Base-by-base conservation (phyloP, 2,888 invertebrate species). In the Abrostola tripartita region DNA sequence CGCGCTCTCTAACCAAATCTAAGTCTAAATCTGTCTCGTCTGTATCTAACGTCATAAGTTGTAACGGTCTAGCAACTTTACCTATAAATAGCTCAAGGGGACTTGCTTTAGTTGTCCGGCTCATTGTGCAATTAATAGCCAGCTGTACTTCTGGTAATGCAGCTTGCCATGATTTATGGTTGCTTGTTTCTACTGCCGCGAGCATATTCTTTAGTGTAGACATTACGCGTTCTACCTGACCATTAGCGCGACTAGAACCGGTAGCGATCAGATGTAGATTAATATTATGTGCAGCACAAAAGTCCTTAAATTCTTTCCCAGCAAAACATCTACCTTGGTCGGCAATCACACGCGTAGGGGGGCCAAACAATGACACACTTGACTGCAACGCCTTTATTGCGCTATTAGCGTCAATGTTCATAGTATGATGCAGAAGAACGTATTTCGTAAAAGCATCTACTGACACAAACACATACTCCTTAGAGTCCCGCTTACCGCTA, bases 191-290 rank as follows among this genome's bases (percentile, higher is more conserved):
- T 36, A 57, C 57, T 6, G 53, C 53, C 8, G 53, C 49, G 11
- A 60, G 47, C 53, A 60, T 53, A 24, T 60, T 60, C 5, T 60
- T 42, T 40, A 60, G 7, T 10, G 60, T 53, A 1, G 40, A 49
- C 60, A 53, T 60, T 1, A 60, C 40, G 0, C 60, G 40, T 10
- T 60, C 60, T 49, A 60, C 60, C 36, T 53, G 53, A 11, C 56
- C 57, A 41, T 63, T 63, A 11, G 56, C 61, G 47, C 61, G 61
- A 35, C 61, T 37, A 24, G 51, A 14, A 12, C 65, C 65, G 5
- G 65, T 65, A 10, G 65, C 65, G n/a, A 65, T 54, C 0, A 64
- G 51, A 36, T 64, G 64, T 51, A 64, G 11, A 12, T 44, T 49
- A 44, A 64, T 54, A 44, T 64, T 64, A 11, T 64, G 64, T 14